A percentile compares a stretch with the other conserved stretches of the same genome.
Evolutionary conservation across 2,113 vertebrate genomes (phyloP).

Genomic region (Epinephelus fuscoguttatus): DNA sequence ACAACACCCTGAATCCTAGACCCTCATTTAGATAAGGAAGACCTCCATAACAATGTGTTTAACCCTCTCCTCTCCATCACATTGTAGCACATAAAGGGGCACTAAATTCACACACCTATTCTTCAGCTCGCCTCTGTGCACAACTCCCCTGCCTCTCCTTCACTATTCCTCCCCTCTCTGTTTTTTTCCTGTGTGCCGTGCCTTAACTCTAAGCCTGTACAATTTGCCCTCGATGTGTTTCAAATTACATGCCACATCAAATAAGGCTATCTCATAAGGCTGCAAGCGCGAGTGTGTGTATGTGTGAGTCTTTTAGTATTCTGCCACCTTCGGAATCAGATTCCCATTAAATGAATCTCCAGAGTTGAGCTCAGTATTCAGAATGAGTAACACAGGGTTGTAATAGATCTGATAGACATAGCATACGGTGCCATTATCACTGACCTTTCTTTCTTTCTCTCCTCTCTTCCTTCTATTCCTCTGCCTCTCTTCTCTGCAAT

Average conservation of each 20-base stretch:
- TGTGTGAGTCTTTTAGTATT: conserved; percentile 52
- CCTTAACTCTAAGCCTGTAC: conserved; percentile 43
- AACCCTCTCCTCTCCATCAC: conserved; percentile 1
- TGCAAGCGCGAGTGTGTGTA: conserved; percentile 12
- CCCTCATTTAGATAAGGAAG: background rate
- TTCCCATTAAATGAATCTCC: conserved; percentile 65
- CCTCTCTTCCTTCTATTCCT: conserved; percentile 37
- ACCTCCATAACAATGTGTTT: too few species aligned
- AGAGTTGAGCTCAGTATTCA: conserved; percentile 68
- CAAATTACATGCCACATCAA: conserved; percentile 77
- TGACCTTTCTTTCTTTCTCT: conserved; percentile 73
- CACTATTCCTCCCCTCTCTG: background rate
- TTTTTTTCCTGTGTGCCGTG: conserved; percentile 13
- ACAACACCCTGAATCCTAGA: background rate
- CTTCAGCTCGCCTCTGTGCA: background rate
- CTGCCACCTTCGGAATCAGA: conserved; percentile 54
- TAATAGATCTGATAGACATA: conserved; percentile 64
- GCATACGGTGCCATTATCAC: conserved; percentile 67
- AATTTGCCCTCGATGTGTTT: conserved; percentile 69
- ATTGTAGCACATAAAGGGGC: conserved; percentile 8
- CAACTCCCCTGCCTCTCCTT: background rate
- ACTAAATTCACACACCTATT: background rate
- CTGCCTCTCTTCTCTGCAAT: conserved; percentile 54
- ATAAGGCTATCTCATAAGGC: conserved; percentile 63
- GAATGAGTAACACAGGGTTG: conserved; percentile 57